Base-by-base conservation (phyloP, 2,797 vertebrate genomes). In the Scolopax bukidnonensis region DNA sequence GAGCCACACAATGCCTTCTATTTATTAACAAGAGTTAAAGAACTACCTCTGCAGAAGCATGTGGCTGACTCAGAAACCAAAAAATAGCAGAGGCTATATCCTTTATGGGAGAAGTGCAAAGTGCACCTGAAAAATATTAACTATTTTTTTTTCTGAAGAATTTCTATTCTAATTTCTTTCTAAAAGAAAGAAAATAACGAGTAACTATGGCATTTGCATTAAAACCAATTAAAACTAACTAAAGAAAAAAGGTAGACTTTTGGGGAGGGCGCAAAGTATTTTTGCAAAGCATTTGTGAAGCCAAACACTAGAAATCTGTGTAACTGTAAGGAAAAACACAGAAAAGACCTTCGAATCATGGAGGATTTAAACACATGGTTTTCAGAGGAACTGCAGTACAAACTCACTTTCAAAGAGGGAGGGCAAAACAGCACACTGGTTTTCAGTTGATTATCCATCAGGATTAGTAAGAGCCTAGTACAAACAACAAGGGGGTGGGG, bases 1-100 rank as follows among this genome's bases (percentile, higher is more conserved):
- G 94, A 86, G 87, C 61, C 69, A 77, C 75, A 87, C 59, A 92
- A 67, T 33, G 50, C 33, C 43, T 92, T 83, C 73, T 64, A 67
- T 91, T 92, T 96, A 92, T 84, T 67, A 84, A 48, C 14, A 74
- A 21, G 57, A 93, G 45, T 74, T 77, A 88, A 82, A 84, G 65
- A 84, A 91, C 51, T 70, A 84, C 80, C 74, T 90, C 70, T 70
- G 63, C 59, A 80, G 71, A 84, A 93, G 45, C 48, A n/a, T 1
- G 3, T 45, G 18, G 28, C 24, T 56, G 83, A 38, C 67, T 71
- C 28, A 24, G 56, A 80, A 92, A 75, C 20, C 12, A 51, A 70
- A 91, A 79, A 73, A 48, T 4, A 28, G 33, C 75, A 87, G n/a
- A 83, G 53, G 50, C 28, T 18, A 56, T 12, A 9, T 67, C 40